Percentiles rank a stretch among this genome's conserved stretches.
These are phyloP conservation scores for Drosophila athabasca DNA, from an alignment of 1,140 invertebrate species.

Conservation along the genomic window DNA sequence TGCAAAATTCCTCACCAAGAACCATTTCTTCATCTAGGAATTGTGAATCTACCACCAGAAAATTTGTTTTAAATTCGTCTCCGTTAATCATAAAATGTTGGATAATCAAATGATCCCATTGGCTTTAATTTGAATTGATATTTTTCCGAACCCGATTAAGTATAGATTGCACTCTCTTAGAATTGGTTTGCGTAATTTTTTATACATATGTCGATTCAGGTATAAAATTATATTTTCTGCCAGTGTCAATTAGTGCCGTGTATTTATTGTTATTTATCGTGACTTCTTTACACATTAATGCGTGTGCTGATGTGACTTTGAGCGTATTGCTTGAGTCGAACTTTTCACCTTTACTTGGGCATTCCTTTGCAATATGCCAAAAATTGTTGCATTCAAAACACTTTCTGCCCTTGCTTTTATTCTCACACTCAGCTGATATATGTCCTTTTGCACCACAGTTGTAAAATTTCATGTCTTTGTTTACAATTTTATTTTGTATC, in stretches of 20 bases:
- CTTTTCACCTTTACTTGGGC: not conserved
- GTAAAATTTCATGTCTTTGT: too few species aligned
- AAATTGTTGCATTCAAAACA: conserved; percentile 1
- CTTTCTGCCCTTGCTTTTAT: conserved; percentile 9
- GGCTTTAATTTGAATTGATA: not conserved
- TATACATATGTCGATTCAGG: not conserved
- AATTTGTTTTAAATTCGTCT: not conserved
- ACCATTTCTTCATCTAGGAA: conserved; percentile 2
- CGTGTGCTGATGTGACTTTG: too few species aligned
- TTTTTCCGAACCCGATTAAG: not conserved
- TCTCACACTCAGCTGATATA: not conserved
- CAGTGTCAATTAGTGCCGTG: not conserved
- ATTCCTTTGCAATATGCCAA: conserved; percentile 10
- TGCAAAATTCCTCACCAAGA: conserved; percentile 6
- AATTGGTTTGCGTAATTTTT: not conserved
- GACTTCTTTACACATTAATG: not conserved
- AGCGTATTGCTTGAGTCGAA: too few species aligned
- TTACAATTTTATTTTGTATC: too few species aligned
- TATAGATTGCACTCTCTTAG: not conserved
- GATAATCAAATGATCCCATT: not conserved
- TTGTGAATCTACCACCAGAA: not conserved
- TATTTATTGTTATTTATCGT: not conserved
- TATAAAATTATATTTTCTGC: conserved; percentile 1
- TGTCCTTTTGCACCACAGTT: not conserved
- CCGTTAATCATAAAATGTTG: not conserved